These are phyloP conservation scores for Enteromius treurensis DNA, from an alignment of 2,797 vertebrate genomes.

Conservation along the genomic window DNA sequence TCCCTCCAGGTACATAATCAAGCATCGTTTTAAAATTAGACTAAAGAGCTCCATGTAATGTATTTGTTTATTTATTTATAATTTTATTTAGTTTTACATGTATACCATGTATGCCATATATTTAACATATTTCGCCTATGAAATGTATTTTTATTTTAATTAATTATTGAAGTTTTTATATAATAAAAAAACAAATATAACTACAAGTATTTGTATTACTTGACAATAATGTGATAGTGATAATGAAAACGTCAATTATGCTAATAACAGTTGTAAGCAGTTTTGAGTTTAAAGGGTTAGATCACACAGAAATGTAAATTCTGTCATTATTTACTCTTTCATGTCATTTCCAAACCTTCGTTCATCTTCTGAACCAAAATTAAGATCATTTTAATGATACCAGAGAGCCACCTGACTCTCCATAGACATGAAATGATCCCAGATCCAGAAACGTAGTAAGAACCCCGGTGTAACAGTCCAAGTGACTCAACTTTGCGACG, in stretches of 20 bases:
- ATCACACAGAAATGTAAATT: too few relatives aligned
- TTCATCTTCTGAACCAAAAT: too few relatives aligned
- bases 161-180: not conserved
- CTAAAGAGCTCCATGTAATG: not conserved
- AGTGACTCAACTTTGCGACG: too few relatives aligned
- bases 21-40: not conserved
- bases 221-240: not conserved
- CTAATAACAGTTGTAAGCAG: not conserved
- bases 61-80: not conserved
- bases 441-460: too few relatives aligned
- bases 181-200: not conserved
- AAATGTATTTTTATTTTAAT: not conserved
- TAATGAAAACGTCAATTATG: not conserved
- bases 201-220: not conserved
- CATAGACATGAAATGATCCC: too few relatives aligned
- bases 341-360: too few relatives aligned
- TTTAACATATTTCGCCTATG: not conserved
- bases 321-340: too few relatives aligned
- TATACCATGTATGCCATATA: not conserved
- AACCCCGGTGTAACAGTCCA: too few relatives aligned
- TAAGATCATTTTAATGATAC: too few relatives aligned
- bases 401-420: too few relatives aligned
- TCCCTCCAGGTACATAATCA: constrained; percentile 82
- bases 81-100: not conserved
- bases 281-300: not conserved